Percentiles rank a stretch among this genome's conserved stretches.
Conservation (phyloP, 2,888 invertebrate genomes). For the Drosophila pullipes region DNA sequence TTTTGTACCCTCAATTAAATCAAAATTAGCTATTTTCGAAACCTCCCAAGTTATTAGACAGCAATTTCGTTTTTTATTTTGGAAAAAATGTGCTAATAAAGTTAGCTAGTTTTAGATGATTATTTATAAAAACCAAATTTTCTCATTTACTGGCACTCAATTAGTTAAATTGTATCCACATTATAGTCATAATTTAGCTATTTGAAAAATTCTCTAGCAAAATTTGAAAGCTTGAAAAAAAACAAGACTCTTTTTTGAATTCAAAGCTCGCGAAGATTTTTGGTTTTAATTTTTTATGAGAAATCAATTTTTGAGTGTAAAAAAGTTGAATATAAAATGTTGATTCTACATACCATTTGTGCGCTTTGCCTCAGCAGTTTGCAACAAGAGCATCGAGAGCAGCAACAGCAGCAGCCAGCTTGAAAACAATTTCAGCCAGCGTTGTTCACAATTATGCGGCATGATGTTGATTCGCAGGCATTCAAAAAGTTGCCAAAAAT, state of each 20-base stretch:
- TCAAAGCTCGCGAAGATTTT: accelerated
- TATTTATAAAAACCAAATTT: too few relatives aligned
- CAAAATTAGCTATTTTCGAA: neutral
- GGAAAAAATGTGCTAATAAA: neutral
- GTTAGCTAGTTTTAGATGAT: neutral
- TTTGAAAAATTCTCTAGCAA: neutral
- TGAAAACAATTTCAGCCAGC: conserved; percentile 77
- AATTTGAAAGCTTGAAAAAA: neutral
- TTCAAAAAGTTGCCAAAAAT: conserved; percentile 71
- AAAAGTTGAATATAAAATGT: too few relatives aligned
- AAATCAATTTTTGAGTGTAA: neutral
- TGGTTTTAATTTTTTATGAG: accelerated
- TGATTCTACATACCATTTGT: conserved; percentile 69
- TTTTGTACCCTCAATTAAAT: neutral
- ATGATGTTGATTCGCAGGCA: conserved; percentile 73
- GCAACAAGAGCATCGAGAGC: conserved; percentile 51
- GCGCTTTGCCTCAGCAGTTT: conserved; percentile 67
- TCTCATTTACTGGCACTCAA: too few relatives aligned
- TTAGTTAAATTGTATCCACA: neutral
- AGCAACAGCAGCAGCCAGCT: conserved; percentile 44
- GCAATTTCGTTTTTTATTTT: too few relatives aligned
- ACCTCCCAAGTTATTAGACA: neutral
- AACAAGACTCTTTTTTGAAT: accelerated
- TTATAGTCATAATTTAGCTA: neutral
- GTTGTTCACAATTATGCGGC: conserved; percentile 81